Base-by-base conservation (phyloP, 1,140 invertebrate species). In the Drosophila triauraria region DNA sequence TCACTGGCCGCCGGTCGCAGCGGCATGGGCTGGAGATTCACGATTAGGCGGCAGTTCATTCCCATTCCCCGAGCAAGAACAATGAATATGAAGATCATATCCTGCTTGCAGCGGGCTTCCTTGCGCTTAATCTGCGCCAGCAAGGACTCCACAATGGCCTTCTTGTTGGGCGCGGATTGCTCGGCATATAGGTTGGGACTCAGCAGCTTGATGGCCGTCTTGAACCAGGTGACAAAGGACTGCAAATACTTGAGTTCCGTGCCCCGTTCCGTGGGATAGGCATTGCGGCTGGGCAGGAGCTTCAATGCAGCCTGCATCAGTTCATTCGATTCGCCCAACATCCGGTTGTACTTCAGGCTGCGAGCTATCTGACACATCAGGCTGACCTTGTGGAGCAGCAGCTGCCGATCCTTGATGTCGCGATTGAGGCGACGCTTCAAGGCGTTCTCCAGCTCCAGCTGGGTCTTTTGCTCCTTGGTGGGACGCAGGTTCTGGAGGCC, bases 371-470 rank as follows among this genome's bases (percentile, higher is more conserved):
- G 96, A 91, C 96, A 97, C 17, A 99, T 93, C n/a, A 99, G 92
- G 92, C 97, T 96, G 25, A 96, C 96, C 95, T 98, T 98, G 88
- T 99, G 98, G 78, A 97, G 93, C 57, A 96, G 94, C 27, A 97
- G 86, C 93, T 98, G 96, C 85, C 95, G 94, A 82, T 96, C 95
- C 93, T 96, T 97, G 77, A 95, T 95, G 44, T 95, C 94, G 63
- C 95, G 94, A 85, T 98, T 98, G 25, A 98, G 94, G 84, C 95
- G 94, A 80, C 95, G 94, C 91, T 96, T 96, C 56, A 98, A 93
- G 47, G 95, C 94, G 82, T 95, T 95, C 84, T 97, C 94, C 59
- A 97, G 88, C 92, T 97, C 96, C 81, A 80, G 64, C 46, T 92
- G 79, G 0, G 95, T 93, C 91, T 96, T 96, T 42, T 91, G 76